Percentiles rank a stretch among this genome's conserved stretches.
Conservation (phyloP, 2,113 vertebrate species). For the Hemiprocne comata region DNA sequence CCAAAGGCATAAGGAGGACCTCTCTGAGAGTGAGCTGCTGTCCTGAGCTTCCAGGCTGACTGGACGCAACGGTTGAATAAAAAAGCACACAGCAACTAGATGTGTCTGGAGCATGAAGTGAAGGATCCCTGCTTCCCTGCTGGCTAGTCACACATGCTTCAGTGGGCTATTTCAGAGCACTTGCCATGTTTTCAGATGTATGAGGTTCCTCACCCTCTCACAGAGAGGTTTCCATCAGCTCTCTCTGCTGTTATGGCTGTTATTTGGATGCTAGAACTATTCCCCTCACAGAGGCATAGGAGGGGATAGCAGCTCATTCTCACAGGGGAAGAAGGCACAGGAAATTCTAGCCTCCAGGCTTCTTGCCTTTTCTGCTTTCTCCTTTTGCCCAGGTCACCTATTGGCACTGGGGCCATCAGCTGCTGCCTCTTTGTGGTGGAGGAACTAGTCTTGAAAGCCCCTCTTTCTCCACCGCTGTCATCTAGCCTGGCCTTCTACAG, state of each 20-base stretch:
- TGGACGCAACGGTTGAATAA: neutral
- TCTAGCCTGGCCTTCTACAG: neutral
- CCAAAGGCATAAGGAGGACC: neutral
- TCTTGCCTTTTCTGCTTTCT: neutral
- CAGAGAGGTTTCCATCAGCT: neutral
- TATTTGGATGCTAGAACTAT: neutral
- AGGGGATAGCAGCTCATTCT: neutral
- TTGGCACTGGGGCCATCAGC: fast-evolving
- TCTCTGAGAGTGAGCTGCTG: neutral
- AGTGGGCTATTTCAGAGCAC: neutral
- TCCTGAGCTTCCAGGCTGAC: neutral
- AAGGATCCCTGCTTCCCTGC: neutral
- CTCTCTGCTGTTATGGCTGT: neutral
- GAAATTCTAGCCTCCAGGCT: neutral
- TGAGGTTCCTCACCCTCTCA: neutral
- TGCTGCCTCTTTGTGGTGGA: neutral
- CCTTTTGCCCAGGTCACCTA: neutral
- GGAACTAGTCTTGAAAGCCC: neutral
- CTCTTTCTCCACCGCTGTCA: neutral
- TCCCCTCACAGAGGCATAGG: neutral
- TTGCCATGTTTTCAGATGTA: neutral
- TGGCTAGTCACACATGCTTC: neutral
- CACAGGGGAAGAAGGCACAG: neutral
- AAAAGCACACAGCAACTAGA: neutral
- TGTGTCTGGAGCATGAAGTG: neutral